Conservation (phyloP, 2,888 invertebrate species). For the Sisyra nigra region DNA sequence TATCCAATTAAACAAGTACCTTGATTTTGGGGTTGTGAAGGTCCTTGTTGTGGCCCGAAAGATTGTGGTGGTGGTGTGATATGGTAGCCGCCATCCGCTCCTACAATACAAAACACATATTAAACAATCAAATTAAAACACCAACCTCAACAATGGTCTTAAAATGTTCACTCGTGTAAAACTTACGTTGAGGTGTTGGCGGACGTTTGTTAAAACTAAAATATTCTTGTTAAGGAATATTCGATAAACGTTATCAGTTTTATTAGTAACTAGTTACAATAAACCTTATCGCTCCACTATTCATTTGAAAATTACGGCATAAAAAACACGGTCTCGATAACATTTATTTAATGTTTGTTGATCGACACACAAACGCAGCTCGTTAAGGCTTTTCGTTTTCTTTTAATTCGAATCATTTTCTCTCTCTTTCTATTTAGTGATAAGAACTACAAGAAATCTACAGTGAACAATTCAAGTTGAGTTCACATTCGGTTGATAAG, state of each 20-base stretch:
- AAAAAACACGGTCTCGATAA: no score
- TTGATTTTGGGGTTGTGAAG: constrained; percentile 21
- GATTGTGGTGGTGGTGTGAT: constrained; percentile 15
- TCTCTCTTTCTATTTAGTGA: no score
- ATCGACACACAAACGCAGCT: no score
- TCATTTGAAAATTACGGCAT: no score
- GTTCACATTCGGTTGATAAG: no score
- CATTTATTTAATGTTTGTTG: no score
- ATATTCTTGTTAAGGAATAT: constrained; percentile 8
- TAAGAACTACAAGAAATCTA: no score
- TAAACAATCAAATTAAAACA: constrained; percentile 6
- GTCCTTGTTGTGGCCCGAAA: constrained; percentile 19
- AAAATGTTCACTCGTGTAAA: no score
- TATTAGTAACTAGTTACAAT: neutral
- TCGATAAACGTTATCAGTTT: neutral
- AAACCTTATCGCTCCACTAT: neutral
- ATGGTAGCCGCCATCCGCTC: constrained; percentile 21
- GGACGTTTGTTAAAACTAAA: constrained; percentile 12
- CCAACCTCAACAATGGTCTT: constrained; percentile 5
- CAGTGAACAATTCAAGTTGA: no score
- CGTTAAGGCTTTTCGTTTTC: no score
- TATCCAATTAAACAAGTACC: neutral
- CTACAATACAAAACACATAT: constrained; percentile 17
- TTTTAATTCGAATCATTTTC: no score
- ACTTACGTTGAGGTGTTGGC: constrained; percentile 17